Conservation (phyloP, 2,113 vertebrate species). For the Elgaria multicarinata region DNA sequence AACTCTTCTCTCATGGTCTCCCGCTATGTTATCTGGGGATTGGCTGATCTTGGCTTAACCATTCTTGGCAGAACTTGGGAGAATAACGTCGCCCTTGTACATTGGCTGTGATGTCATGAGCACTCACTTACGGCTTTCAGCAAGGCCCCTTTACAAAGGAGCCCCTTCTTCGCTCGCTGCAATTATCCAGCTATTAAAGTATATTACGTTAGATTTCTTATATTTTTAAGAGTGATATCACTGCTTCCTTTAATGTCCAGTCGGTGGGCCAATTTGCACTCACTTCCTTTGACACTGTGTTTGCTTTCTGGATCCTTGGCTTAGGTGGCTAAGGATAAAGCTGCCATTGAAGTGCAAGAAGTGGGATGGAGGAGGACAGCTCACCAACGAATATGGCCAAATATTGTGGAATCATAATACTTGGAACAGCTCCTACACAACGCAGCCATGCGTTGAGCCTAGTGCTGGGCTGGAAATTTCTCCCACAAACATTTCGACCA, state of each 20-base stretch:
- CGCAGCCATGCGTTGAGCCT: neutral
- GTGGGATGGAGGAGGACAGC: constrained; percentile 35
- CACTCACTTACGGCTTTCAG: constrained; percentile 76
- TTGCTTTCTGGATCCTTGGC: constrained; percentile 70
- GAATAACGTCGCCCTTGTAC: constrained; percentile 88
- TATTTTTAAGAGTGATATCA: constrained; percentile 84
- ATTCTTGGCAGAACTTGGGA: constrained; percentile 64
- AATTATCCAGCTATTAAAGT: constrained; percentile 83
- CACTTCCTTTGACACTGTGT: constrained; percentile 77
- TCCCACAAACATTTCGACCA: no score
- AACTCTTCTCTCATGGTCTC: constrained; percentile 77
- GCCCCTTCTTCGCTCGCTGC: constrained; percentile 75
- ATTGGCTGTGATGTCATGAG: constrained; percentile 83
- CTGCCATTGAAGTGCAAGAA: constrained; percentile 67
- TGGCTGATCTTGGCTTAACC: constrained; percentile 66
- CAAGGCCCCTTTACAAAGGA: constrained; percentile 75
- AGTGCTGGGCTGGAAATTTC: no score
- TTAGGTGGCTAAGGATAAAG: constrained; percentile 73
- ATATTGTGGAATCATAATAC: neutral
- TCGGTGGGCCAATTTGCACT: constrained; percentile 75
- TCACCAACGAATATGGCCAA: neutral
- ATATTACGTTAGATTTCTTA: constrained; percentile 83
- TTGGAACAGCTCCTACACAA: neutral
- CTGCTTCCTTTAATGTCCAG: constrained; percentile 77
- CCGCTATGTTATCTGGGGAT: constrained; percentile 70